These are phyloP conservation scores for Escarpia spicata DNA, from an alignment of 2,888 invertebrate genomes.

Conservation along the genomic window DNA sequence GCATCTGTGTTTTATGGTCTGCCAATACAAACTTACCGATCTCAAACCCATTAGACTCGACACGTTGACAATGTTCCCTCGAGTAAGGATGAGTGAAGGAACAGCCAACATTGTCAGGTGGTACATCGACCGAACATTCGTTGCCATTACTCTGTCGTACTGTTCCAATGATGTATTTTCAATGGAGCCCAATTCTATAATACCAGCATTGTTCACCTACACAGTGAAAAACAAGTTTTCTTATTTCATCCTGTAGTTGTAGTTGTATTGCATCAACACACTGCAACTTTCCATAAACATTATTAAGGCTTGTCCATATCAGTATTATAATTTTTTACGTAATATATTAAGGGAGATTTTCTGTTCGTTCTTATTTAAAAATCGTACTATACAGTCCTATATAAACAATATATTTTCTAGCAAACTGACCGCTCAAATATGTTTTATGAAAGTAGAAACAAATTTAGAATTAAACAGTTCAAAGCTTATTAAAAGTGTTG, in stretches of 20 bases:
- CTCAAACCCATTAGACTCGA: constrained; percentile 93
- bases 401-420: too few relatives aligned
- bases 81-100: constrained; percentile 78
- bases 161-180: constrained; percentile 87
- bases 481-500: too few relatives aligned
- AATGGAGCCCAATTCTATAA: constrained; percentile 82
- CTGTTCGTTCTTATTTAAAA: too few relatives aligned
- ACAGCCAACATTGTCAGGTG: constrained; percentile 84
- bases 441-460: too few relatives aligned
- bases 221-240: not conserved
- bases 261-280: not conserved
- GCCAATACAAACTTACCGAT: constrained; percentile 68
- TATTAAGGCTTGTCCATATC: too few relatives aligned
- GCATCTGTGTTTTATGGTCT: not conserved
- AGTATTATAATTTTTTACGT: too few relatives aligned
- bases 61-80: constrained; percentile 79
- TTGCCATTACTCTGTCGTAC: constrained; percentile 88
- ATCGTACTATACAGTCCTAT: too few relatives aligned
- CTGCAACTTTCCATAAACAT: too few relatives aligned
- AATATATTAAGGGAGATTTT: too few relatives aligned
- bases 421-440: too few relatives aligned
- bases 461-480: too few relatives aligned
- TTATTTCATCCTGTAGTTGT: not conserved
- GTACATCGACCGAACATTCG: constrained; percentile 77
- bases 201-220: constrained; percentile 82